Evolutionary conservation across 2,888 invertebrate species (phyloP), one percentile per base, ranked within the genome.

Genomic region (Phoenoteleia sp.): DNA sequence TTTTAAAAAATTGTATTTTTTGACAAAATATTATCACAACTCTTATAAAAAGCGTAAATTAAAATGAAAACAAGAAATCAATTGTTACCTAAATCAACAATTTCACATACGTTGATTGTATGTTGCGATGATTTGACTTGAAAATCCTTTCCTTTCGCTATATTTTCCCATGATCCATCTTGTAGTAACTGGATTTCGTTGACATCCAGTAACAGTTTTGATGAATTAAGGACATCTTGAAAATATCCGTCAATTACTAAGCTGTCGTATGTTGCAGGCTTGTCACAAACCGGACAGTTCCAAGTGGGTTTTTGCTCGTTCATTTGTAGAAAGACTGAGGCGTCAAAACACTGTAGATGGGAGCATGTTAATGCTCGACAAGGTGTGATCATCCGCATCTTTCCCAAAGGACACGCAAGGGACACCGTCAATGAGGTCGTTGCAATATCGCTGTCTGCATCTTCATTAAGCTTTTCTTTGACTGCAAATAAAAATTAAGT

Each of bases 341-440:
- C 99, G 94, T 99, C 99, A 94, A 99, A 99, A 94, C 99, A 99
- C 94, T 99, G 99, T 90, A 99, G 95, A 94, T 99, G 99, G 23
- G 96, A 96, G 92, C 99, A 99, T n/a, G 97, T 97, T 69, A 96
- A 96, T 1, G 99, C 96, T 72, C 98, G 95, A 93, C 98, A 98
- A 0, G 99, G 99, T 47, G 98, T 97, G 21, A 96, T 95, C 97
- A 98, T 98, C 86, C 97, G 95, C 97, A 97, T 97, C 95, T 98
- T 97, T 90, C 98, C 98, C 88, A 99, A 95, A 0, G 99, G 99
- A 94, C 99, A 99, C 93, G 98, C 96, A 13, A 99, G 95, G 0
- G 99, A 99, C 3, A 99, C n/a, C n/a, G n/a, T n/a, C n/a, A n/a
- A n/a, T n/a, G n/a, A n/a, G n/a, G n/a, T n/a, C n/a, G n/a, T n/a